Percentiles rank a stretch among this genome's conserved stretches.
Conservation (phyloP, 2,113 vertebrate species). For the Aix galericulata region DNA sequence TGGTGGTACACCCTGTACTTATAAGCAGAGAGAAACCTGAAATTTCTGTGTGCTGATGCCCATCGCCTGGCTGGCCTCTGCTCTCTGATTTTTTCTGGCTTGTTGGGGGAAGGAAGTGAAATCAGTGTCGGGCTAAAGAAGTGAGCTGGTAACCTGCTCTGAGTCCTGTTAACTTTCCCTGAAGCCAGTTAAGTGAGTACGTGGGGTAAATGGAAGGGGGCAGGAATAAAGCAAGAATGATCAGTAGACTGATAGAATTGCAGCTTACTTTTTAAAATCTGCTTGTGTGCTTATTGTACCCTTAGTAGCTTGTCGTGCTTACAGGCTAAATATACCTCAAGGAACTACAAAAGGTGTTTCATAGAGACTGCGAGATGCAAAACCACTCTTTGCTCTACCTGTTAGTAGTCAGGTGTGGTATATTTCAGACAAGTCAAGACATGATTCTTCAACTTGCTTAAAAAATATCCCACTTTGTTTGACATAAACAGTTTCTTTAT, state of each 20-base stretch:
- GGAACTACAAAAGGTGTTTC: not conserved
- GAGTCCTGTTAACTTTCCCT: not conserved
- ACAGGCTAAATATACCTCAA: not conserved
- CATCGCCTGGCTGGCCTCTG: not conserved
- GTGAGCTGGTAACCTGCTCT: rapidly evolving
- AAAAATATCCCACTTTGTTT: conserved; percentile 43
- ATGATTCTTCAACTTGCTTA: not conserved
- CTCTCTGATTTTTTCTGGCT: not conserved
- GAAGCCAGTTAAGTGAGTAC: not conserved
- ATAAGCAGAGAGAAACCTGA: not conserved
- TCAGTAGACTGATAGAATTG: not conserved
- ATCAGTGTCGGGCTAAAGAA: not conserved
- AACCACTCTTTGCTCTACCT: not conserved
- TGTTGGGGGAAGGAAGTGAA: not conserved
- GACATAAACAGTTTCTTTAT: conserved; percentile 50
- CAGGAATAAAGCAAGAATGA: not conserved
- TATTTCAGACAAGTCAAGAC: conserved; percentile 51
- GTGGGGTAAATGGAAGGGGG: not conserved
- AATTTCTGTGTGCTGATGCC: not conserved
- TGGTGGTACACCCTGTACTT: not conserved
- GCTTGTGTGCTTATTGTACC: not conserved
- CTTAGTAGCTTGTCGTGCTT: rapidly evolving
- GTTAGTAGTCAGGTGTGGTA: conserved; percentile 42
- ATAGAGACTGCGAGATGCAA: not conserved
- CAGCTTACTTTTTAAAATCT: not conserved